Conservation (phyloP, 1,140 invertebrate species). For the Lysiphlebus fabarum region DNA sequence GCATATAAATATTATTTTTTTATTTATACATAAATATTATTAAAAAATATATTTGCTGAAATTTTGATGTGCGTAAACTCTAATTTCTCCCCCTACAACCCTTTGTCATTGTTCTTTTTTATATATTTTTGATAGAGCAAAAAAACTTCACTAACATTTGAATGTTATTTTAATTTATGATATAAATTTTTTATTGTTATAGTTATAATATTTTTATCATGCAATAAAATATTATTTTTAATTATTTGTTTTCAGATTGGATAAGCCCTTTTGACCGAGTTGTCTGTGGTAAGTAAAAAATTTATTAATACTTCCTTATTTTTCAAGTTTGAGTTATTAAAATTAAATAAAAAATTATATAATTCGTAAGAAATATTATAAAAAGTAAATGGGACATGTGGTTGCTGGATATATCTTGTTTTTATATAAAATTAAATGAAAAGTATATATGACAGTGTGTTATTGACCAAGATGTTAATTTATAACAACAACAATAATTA, state of each 20-base stretch:
- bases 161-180: neutral
- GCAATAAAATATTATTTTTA: conserved; percentile 24
- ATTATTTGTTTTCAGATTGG: conserved; percentile 71
- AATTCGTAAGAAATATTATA: neutral
- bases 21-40: no score
- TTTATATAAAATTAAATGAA: neutral
- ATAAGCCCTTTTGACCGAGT: conserved; percentile 88
- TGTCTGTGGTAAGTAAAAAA: conserved; percentile 77
- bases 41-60: no score
- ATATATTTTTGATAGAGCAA: no score
- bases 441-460: no score
- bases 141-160: no score
- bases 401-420: neutral
- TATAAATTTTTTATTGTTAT: neutral
- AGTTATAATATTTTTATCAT: neutral
- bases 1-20: no score
- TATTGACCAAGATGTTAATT: no score
- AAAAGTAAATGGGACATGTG: neutral
- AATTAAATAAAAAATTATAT: neutral
- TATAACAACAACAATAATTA: no score
- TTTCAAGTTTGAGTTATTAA: conserved; percentile 10
- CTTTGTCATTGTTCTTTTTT: no score
- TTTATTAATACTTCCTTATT: conserved; percentile 21
- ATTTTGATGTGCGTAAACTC: no score
- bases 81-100: neutral